Conservation (phyloP, 2,113 vertebrate species). For the Athene noctua region DNA sequence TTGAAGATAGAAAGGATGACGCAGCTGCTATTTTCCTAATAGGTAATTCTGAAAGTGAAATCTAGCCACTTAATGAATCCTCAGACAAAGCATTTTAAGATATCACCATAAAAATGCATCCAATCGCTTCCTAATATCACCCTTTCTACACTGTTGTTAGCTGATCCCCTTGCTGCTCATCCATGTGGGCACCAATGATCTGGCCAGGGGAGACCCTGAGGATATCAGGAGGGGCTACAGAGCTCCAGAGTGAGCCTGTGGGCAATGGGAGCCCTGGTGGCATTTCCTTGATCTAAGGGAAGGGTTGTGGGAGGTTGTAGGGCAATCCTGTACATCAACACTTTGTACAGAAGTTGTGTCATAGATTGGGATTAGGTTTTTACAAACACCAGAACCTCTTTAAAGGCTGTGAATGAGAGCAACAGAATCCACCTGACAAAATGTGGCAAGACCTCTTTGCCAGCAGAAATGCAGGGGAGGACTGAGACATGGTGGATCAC, state of each 20-base stretch:
- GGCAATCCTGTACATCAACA: background rate
- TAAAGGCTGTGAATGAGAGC: background rate
- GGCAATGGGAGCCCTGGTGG: background rate
- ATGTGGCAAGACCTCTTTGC: background rate
- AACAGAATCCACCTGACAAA: background rate
- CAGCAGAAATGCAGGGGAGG: background rate
- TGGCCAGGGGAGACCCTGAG: background rate
- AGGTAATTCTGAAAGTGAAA: background rate
- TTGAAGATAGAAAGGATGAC: background rate
- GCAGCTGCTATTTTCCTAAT: background rate
- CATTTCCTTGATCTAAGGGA: background rate
- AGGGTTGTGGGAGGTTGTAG: accelerated
- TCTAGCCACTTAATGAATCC: background rate
- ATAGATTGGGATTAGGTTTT: background rate
- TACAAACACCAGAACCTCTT: background rate
- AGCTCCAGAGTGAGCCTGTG: background rate
- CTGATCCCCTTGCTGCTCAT: background rate
- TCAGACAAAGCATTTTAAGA: background rate
- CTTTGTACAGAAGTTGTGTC: background rate
- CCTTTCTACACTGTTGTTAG: background rate
- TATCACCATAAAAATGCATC: background rate
- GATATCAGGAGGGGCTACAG: background rate
- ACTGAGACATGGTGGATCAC: background rate
- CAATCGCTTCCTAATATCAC: background rate
- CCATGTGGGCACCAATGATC: background rate